Evolutionary conservation across 2,888 invertebrate species (phyloP).

Genomic region (Agriopis leucophaearia): DNA sequence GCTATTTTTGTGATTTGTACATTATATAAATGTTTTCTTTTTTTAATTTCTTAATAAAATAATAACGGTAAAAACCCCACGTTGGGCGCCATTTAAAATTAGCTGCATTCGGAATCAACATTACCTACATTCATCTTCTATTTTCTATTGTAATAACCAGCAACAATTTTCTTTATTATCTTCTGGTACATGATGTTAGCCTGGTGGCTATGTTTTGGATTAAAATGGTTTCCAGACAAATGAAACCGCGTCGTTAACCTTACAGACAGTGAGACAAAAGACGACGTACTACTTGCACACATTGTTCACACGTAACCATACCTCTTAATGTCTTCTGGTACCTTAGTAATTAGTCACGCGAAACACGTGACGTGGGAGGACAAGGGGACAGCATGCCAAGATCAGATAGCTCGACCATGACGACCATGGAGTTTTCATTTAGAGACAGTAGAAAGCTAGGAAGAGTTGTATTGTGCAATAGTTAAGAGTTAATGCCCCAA

Average conservation of each 20-base stretch:
- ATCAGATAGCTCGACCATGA: not conserved
- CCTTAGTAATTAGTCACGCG: constrained; percentile 21
- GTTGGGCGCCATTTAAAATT: constrained; percentile 1
- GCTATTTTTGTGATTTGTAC: no score
- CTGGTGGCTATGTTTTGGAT: constrained; percentile 28
- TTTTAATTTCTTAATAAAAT: not conserved
- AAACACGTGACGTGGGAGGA: constrained; percentile 27
- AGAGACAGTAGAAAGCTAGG: not conserved
- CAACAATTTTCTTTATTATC: not conserved
- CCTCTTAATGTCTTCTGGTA: constrained; percentile 10
- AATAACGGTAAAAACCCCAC: not conserved
- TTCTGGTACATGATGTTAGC: constrained; percentile 5
- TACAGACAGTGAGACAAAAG: constrained; percentile 3
- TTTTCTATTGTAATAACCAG: not conserved
- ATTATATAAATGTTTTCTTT: no score
- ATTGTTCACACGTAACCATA: not conserved
- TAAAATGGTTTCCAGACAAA: not conserved
- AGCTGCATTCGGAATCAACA: not conserved
- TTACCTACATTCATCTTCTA: not conserved
- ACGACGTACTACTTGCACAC: constrained; percentile 1
- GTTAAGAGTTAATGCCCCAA: no score
- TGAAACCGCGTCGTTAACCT: not conserved
- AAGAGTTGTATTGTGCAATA: no score
- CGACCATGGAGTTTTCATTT: not conserved
- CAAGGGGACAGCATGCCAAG: not conserved